Conservation (phyloP, 2,113 vertebrate species). For the Nesogale talazaci region DNA sequence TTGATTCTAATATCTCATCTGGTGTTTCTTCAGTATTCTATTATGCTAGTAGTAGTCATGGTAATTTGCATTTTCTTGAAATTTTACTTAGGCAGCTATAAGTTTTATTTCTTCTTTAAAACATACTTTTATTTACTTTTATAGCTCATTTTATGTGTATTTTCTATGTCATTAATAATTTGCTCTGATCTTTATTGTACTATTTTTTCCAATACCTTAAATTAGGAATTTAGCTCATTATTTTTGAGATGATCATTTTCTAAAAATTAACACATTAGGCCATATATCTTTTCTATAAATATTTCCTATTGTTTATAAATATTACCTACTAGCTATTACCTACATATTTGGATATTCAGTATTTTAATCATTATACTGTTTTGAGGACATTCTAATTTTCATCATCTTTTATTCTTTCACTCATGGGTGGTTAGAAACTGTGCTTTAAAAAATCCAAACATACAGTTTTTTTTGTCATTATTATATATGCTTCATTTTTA, state of each 20-base stretch:
- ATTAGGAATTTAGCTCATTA: not conserved
- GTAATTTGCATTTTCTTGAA: not conserved
- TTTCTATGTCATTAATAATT: constrained; percentile 35
- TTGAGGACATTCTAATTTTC: constrained; percentile 47
- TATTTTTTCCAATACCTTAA: constrained; percentile 33
- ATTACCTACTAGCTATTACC: not conserved
- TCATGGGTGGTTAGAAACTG: not conserved
- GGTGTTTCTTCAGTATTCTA: not conserved
- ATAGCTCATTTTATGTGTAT: not conserved
- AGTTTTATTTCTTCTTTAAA: not conserved
- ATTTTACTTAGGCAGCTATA: not conserved
- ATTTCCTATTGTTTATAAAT: not conserved
- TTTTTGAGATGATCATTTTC: constrained; percentile 42
- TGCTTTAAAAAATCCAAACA: not conserved
- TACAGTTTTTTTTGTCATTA: not conserved
- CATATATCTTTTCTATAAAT: constrained; percentile 41
- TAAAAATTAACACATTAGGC: not conserved
- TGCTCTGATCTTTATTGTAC: not conserved
- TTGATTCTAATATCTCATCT: not conserved
- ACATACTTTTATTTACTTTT: not conserved
- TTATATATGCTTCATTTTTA: constrained; percentile 28
- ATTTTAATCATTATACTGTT: constrained; percentile 22
- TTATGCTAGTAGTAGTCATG: not conserved
- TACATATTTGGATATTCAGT: not conserved
- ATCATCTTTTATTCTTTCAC: constrained; percentile 20